phyloP scores from a whole-genome alignment of 2,113 vertebrate species.

The Corydoras sp. region DNA sequence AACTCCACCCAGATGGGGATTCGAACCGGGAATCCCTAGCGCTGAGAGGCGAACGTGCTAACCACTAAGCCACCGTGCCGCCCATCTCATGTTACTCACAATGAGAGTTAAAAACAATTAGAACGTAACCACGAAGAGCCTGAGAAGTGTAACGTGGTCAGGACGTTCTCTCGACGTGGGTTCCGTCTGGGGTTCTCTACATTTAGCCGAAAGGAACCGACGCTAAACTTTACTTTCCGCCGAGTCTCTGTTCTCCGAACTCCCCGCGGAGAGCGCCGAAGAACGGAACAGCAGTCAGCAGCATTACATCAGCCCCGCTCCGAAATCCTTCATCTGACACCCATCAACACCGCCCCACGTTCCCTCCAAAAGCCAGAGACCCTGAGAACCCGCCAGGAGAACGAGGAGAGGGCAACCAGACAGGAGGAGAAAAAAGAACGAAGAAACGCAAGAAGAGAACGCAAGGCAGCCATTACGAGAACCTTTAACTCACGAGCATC shows the following conservation, averaged over 20 bases:
- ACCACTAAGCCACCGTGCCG: too few relatives aligned
- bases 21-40: too few relatives aligned
- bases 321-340: constrained; percentile 79
- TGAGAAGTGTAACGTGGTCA: not conserved
- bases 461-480: too few relatives aligned
- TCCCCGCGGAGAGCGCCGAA: constrained; percentile 73
- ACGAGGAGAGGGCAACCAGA: not conserved
- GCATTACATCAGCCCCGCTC: constrained; percentile 87
- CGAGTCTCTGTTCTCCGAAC: constrained; percentile 64
- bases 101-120: too few relatives aligned
- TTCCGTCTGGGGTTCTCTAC: not conserved
- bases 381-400: not conserved
- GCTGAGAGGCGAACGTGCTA: too few relatives aligned
- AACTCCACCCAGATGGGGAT: too few relatives aligned
- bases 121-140: too few relatives aligned
- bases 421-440: too few relatives aligned
- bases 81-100: too few relatives aligned
- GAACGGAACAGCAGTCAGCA: constrained; percentile 80
- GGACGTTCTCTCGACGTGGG: not conserved
- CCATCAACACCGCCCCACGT: constrained; percentile 74
- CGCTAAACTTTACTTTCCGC: constrained; percentile 45
- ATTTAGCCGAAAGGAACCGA: not conserved
- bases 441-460: too few relatives aligned
- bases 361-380: constrained; percentile 40
- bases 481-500: too few relatives aligned